Evolutionary conservation across 2,113 vertebrate genomes (phyloP), one percentile per base, ranked within the genome.

Genomic region (Naja naja): DNA sequence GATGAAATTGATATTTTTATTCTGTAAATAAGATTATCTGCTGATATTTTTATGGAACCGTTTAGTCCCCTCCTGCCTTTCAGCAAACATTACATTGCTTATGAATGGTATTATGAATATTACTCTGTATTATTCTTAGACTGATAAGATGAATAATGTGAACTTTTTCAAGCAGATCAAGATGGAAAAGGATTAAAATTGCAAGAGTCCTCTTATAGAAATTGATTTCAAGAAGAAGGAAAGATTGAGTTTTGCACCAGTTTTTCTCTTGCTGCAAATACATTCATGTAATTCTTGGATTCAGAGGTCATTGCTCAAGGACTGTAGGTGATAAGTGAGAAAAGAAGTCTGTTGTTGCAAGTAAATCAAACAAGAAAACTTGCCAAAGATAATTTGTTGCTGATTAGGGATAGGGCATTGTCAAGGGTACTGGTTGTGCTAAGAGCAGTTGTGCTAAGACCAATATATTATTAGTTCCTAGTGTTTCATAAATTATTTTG

Each of bases 401-500:
- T 47, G 14, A 86, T 93, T 87, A 87, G 43, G 81, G 45, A 60
- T 90, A 64, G 81, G 54, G 16, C 89, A 90, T 39, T 30, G 16
- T 56, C 89, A 92, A 90, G 74, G 88, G 9, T 34, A 53, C 45
- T 64, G 53, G 2, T n/a, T 55, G 49, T 89, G 85, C 49, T 87
- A 92, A 92, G 56, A 58, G 69, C 92, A 85, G 88, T 10, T 60
- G 58, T 60, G 9, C 88, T 47, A 23, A 0, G 0, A 5, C 20
- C 0, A 0, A 8, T 45, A 25, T 54, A 53, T 87, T 0, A 0
- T 2, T 60, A 0, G 0, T 23, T 3, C 43, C 81, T 0, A 3
- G 43, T 39, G 43, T 4, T 85, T 89, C 5, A 8, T 45, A 92
- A 34, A 39, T 7, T 1, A 53, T n/a, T 94, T 90, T 55, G 91